Conservation (phyloP, 1,140 invertebrate genomes). For the Doryteuthis pealeii region DNA sequence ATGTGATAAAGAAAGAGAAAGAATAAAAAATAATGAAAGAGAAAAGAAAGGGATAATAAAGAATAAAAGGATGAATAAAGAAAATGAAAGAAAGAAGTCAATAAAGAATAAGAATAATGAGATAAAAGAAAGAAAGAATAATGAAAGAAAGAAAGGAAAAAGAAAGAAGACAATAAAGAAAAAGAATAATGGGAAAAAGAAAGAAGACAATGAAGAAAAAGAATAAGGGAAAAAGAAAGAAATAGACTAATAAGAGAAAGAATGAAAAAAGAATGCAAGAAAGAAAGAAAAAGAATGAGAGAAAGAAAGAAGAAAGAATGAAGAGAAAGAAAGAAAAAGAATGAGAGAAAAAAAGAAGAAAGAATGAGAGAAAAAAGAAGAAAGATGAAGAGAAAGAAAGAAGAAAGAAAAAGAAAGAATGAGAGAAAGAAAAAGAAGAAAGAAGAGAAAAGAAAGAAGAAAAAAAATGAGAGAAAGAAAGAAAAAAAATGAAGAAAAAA, state of each 20-base stretch:
- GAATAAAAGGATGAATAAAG: not conserved
- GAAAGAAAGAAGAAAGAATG: not conserved
- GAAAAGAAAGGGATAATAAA: not conserved
- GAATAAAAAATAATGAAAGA: not conserved
- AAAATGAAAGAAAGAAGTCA: constrained; percentile 7
- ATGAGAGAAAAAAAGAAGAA: too few relatives aligned
- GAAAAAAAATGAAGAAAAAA: not conserved
- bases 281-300: not conserved
- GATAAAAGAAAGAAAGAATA: too few relatives aligned
- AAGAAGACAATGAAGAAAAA: too few relatives aligned
- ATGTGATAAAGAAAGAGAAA: not conserved
- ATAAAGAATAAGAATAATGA: too few relatives aligned
- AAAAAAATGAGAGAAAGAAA: not conserved
- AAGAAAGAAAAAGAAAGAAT: not conserved
- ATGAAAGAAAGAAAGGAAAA: too few relatives aligned
- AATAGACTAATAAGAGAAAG: too few relatives aligned
- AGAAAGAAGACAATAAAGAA: too few relatives aligned
- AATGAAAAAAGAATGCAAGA: not conserved
- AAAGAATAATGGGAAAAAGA: too few relatives aligned
- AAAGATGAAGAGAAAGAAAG: not conserved
- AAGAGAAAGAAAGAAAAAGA: constrained; percentile 12
- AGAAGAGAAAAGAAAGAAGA: not conserved
- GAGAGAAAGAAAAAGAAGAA: not conserved
- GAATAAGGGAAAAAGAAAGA: too few relatives aligned
- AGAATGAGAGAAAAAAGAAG: too few relatives aligned